Evolutionary conservation across 2,113 vertebrate genomes (phyloP).

Genomic region (Lamprotornis superbus): DNA sequence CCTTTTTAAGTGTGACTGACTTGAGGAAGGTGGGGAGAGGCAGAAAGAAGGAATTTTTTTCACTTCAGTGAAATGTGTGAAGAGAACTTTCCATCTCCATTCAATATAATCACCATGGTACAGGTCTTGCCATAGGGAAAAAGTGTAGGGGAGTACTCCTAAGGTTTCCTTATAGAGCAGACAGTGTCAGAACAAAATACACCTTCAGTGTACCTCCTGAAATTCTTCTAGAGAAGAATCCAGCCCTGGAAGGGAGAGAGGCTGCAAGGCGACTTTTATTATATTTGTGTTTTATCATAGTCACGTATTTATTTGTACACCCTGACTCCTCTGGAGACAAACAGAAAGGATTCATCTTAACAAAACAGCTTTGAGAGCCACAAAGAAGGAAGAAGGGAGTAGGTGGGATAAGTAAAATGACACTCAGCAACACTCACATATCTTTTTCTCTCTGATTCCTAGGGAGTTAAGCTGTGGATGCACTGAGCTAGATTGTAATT

Average conservation of each 20-base stretch:
- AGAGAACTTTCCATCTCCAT: not conserved
- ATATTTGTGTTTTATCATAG: not conserved
- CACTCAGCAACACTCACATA: not conserved
- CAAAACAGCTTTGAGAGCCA: not conserved
- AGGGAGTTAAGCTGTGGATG: not conserved
- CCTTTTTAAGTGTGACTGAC: not conserved
- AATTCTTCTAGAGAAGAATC: not conserved
- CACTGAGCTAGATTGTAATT: not conserved
- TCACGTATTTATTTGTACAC: not conserved
- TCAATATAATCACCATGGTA: not conserved
- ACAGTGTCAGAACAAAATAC: not conserved
- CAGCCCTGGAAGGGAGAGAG: not conserved
- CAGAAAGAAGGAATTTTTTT: not conserved
- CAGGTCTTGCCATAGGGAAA: not conserved
- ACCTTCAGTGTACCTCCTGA: not conserved
- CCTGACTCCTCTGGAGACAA: not conserved
- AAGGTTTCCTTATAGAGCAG: not conserved
- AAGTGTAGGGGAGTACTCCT: not conserved
- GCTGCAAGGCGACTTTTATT: not conserved
- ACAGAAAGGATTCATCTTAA: not conserved
- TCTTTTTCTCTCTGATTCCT: not conserved
- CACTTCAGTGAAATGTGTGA: rapidly evolving
- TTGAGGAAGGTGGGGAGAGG: not conserved
- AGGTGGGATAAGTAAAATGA: not conserved
- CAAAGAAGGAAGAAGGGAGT: not conserved